These are phyloP conservation scores for Pasiphila rectangulata DNA, from an alignment of 2,888 invertebrate species.

Conservation along the genomic window DNA sequence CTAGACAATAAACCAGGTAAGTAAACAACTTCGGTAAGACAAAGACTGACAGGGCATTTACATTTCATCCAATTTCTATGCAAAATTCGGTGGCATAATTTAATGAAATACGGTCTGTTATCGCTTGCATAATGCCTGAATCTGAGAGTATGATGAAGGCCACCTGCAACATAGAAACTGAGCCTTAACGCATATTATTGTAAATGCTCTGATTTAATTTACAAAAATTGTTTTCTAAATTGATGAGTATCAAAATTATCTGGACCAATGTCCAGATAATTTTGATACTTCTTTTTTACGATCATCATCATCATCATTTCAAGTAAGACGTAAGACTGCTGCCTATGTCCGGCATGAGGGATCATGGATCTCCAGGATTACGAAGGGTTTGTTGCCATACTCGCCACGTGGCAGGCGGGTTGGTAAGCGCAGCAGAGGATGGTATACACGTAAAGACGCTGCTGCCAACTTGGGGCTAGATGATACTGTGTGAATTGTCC, in stretches of 20 bases:
- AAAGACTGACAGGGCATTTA: neutral
- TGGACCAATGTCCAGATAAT: too few species aligned
- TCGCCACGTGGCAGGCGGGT: too few species aligned
- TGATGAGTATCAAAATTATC: neutral
- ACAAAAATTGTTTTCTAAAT: neutral
- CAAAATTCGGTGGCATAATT: neutral
- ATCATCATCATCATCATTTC: too few species aligned
- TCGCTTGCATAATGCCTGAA: neutral
- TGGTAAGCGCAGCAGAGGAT: too few species aligned
- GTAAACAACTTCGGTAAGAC: neutral
- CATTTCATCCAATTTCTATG: conserved; percentile 5
- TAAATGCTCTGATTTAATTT: neutral
- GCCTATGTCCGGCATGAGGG: too few species aligned
- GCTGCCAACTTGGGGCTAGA: too few species aligned
- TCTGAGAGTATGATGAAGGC: conserved; percentile 3
- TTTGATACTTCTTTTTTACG: too few species aligned
- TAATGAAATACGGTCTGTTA: neutral
- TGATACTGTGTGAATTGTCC: too few species aligned
- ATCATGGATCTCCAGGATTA: too few species aligned
- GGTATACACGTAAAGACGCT: too few species aligned
- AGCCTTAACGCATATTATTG: neutral
- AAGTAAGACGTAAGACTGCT: too few species aligned
- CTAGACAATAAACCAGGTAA: neutral
- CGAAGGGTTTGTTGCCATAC: too few species aligned
- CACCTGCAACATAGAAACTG: neutral